These are phyloP conservation scores for Strix aluco DNA, from an alignment of 2,113 vertebrate genomes.

Conservation along the genomic window DNA sequence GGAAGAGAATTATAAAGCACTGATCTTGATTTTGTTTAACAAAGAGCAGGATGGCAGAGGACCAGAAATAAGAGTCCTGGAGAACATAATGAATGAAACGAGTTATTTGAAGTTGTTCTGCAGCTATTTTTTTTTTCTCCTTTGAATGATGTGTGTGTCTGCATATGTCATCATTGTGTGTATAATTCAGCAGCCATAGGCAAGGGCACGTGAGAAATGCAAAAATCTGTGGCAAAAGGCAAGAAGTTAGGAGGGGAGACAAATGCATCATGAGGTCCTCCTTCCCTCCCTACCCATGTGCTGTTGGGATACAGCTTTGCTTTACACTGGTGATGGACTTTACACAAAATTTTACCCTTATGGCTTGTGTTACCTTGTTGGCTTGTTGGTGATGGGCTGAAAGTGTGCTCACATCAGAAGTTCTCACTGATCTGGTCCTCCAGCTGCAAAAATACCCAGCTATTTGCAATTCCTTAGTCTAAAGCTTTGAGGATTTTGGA, in stretches of 20 bases:
- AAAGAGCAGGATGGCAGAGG: not conserved
- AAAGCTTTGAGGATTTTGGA: not conserved
- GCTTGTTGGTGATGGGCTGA: not conserved
- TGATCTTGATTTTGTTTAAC: not conserved
- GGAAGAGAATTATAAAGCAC: not conserved
- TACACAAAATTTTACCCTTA: not conserved
- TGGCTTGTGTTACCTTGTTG: not conserved
- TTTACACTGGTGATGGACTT: not conserved
- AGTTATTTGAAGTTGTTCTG: not conserved
- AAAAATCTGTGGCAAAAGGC: not conserved
- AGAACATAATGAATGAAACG: not conserved
- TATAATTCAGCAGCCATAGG: not conserved
- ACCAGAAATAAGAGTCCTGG: not conserved
- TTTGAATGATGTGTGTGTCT: not conserved
- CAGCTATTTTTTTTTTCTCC: not conserved
- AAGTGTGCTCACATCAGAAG: rapidly evolving
- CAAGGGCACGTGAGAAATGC: not conserved
- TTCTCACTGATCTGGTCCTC: not conserved
- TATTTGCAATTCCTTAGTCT: not conserved
- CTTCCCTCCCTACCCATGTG: not conserved
- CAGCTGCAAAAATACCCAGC: not conserved
- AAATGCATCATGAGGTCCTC: not conserved
- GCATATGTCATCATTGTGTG: rapidly evolving
- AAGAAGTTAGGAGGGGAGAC: not conserved
- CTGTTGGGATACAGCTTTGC: not conserved